Conservation (phyloP, 2,888 invertebrate genomes). For the Neoaliturus tenellus region DNA sequence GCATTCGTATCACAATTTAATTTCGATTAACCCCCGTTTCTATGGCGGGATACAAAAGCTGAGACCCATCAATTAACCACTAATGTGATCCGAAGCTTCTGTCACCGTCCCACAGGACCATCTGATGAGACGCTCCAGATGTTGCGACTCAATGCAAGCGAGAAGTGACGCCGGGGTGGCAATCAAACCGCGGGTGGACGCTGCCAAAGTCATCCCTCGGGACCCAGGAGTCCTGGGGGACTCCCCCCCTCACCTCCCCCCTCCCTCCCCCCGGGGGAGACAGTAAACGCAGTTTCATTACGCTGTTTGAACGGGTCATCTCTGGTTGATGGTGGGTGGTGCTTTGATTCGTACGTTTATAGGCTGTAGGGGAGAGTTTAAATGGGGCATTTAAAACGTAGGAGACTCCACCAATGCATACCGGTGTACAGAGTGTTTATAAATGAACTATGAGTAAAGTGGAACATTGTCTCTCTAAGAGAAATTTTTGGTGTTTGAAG, state of each 20-base stretch:
- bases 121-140: conserved; percentile 17
- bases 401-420: too few species aligned
- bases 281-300: conserved; percentile 31
- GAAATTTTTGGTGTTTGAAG: too few species aligned
- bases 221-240: neutral
- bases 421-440: too few species aligned
- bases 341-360: neutral
- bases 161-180: neutral
- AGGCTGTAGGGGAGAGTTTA: too few species aligned
- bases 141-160: neutral
- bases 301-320: conserved; percentile 4
- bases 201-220: neutral
- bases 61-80: neutral
- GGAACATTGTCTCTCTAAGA: too few species aligned
- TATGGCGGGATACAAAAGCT: neutral
- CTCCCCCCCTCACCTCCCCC: neutral
- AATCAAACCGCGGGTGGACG: neutral
- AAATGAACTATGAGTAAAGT: too few species aligned
- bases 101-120: neutral
- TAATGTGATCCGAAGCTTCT: conserved; percentile 15
- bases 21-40: too few species aligned
- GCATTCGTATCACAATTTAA: too few species aligned
- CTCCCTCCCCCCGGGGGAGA: neutral
- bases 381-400: too few species aligned
- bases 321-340: neutral